Conservation (phyloP, 2,888 invertebrate species). For the Glyphotaelius pellucidus region DNA sequence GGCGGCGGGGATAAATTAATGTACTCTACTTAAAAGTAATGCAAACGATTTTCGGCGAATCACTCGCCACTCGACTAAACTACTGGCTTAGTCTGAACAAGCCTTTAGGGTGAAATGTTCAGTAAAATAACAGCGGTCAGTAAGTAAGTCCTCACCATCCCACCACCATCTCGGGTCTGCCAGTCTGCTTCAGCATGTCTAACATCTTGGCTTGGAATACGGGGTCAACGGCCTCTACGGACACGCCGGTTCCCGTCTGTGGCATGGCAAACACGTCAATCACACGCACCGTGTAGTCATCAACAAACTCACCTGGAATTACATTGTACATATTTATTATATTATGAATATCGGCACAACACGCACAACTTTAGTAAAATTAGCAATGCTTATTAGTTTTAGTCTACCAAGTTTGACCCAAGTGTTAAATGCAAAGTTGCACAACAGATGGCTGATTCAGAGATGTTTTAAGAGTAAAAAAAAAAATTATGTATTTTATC, state of each 20-base stretch:
- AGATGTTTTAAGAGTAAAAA: too few relatives aligned
- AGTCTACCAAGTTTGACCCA: neutral
- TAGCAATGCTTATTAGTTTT: neutral
- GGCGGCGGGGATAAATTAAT: too few relatives aligned
- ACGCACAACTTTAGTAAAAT: neutral
- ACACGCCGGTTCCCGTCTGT: slow-evolving; percentile 98
- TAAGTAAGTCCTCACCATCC: slow-evolving; percentile 81
- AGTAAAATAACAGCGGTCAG: neutral
- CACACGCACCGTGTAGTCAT: slow-evolving; percentile 99
- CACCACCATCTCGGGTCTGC: slow-evolving; percentile 99
- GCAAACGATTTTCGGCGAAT: too few relatives aligned
- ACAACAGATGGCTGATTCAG: too few relatives aligned
- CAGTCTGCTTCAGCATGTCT: slow-evolving; percentile 98
- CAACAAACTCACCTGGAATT: slow-evolving; percentile 94
- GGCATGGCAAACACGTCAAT: slow-evolving; percentile 99
- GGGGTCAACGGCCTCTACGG: slow-evolving; percentile 99
- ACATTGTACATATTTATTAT: neutral
- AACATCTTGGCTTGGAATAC: slow-evolving; percentile 99
- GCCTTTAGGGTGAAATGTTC: too few relatives aligned
- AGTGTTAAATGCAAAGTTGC: neutral
- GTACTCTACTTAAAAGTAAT: too few relatives aligned
- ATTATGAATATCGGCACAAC: neutral
- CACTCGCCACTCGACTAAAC: too few relatives aligned
- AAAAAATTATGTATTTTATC: too few relatives aligned
- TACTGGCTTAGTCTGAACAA: too few relatives aligned